phyloP scores from a whole-genome alignment of 1,140 invertebrate species.

The Papilio glaucus region DNA sequence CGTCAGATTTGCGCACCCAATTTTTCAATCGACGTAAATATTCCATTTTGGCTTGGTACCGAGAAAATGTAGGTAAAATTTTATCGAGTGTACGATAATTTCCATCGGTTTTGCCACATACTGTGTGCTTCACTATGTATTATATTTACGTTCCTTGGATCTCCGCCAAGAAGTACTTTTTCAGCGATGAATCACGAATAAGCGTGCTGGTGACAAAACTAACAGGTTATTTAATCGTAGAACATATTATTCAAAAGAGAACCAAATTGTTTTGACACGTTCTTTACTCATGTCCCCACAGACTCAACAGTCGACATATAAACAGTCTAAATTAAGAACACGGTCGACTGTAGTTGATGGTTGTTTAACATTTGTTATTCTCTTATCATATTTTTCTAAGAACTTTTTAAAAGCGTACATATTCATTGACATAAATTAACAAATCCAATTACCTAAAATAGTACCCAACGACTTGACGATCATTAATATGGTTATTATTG shows the following conservation, averaged over 20 bases:
- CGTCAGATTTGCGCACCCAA: slow-evolving; percentile 12
- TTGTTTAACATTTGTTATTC: slow-evolving; percentile 1
- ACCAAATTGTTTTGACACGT: slow-evolving; percentile 24
- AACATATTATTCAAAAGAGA: slow-evolving; percentile 25
- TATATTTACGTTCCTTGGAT: slow-evolving; percentile 29
- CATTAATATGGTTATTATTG: slow-evolving; percentile 58
- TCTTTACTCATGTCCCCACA: slow-evolving; percentile 23
- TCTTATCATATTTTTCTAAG: neutral
- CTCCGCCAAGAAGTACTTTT: slow-evolving; percentile 30
- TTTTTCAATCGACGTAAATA: slow-evolving; percentile 22
- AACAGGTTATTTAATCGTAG: slow-evolving; percentile 34
- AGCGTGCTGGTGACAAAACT: slow-evolving; percentile 26
- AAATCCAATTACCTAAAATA: slow-evolving; percentile 6
- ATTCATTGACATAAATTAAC: neutral
- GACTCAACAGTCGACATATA: neutral
- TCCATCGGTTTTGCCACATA: slow-evolving; percentile 14
- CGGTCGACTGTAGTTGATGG: neutral
- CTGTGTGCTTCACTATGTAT: slow-evolving; percentile 13
- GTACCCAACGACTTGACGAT: slow-evolving; percentile 7
- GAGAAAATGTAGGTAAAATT: slow-evolving; percentile 22
- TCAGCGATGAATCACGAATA: slow-evolving; percentile 27
- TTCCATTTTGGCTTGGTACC: slow-evolving; percentile 14
- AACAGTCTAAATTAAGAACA: slow-evolving; percentile 4
- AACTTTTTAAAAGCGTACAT: neutral
- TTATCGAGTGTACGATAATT: slow-evolving; percentile 24